A percentile compares a stretch with the other conserved stretches of the same genome.
Evolutionary conservation across 1,140 invertebrate species (phyloP).

Genomic region (Drosophila malerkotliana): DNA sequence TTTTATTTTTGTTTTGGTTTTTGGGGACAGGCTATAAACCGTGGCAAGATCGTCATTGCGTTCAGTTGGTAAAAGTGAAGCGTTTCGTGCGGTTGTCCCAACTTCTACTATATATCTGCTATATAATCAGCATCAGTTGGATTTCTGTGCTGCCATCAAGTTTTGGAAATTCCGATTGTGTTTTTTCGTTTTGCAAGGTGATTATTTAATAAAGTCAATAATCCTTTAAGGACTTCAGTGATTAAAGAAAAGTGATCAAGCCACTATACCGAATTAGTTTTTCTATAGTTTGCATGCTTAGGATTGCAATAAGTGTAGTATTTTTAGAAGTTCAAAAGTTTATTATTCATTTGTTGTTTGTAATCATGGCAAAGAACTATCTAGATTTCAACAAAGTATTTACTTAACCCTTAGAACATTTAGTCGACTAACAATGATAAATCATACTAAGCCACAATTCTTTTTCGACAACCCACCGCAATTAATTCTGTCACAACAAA

Average conservation of each 20-base stretch:
- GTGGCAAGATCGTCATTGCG: constrained; percentile 80
- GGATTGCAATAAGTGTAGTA: background rate
- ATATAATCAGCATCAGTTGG: constrained; percentile 16
- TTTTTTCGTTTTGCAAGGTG: constrained; percentile 47
- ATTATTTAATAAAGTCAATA: constrained; percentile 27
- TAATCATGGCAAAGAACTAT: background rate
- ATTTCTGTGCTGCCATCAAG: constrained; percentile 25
- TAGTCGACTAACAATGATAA: constrained; percentile 3
- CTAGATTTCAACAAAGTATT: background rate
- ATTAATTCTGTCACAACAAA: constrained; percentile 24
- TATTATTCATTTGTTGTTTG: background rate
- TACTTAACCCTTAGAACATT: constrained; percentile 2
- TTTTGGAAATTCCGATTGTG: constrained; percentile 20
- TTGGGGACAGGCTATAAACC: constrained; percentile 81
- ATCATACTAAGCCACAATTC: constrained; percentile 20
- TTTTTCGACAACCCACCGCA: constrained; percentile 4
- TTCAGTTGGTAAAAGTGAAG: constrained; percentile 84
- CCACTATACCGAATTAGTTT: background rate
- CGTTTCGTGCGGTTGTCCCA: constrained; percentile 78
- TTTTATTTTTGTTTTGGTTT: constrained; percentile 53
- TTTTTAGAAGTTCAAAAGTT: background rate
- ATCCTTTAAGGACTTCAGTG: constrained; percentile 48
- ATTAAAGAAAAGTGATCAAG: background rate
- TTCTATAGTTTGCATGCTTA: no score
- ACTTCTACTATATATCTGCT: background rate